These are phyloP conservation scores for Elysia crispata DNA, from an alignment of 2,888 invertebrate genomes.

Conservation along the genomic window DNA sequence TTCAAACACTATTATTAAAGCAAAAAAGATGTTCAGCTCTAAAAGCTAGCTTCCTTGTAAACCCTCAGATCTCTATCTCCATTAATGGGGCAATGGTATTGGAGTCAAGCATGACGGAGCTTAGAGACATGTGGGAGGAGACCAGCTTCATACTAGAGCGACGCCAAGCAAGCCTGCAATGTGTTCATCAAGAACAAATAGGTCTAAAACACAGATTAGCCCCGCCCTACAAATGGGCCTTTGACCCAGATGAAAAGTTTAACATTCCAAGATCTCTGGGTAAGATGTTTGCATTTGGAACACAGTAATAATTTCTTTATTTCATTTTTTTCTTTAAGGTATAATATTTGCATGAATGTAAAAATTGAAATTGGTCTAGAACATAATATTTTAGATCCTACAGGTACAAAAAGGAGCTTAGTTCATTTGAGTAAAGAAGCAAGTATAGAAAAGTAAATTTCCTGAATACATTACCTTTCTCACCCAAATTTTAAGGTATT, in stretches of 20 bases:
- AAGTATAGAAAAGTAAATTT: too few species aligned
- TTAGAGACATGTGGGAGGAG: slow-evolving; percentile 95
- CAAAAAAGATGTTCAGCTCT: too few species aligned
- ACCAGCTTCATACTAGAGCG: slow-evolving; percentile 94
- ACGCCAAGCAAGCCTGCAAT: slow-evolving; percentile 88
- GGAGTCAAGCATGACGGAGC: slow-evolving; percentile 80
- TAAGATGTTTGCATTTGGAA: background rate
- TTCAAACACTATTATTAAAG: background rate
- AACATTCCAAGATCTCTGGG: background rate
- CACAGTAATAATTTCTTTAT: background rate
- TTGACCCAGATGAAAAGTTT: slow-evolving; percentile 73
- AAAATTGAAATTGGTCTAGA: background rate
- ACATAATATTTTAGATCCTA: too few species aligned
- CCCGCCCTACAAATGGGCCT: slow-evolving; percentile 86
- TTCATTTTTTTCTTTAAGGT: background rate
- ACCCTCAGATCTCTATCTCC: slow-evolving; percentile 58
- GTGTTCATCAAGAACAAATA: slow-evolving; percentile 88
- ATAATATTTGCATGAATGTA: too few species aligned
- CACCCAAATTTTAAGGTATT: too few species aligned
- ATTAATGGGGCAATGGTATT: slow-evolving; percentile 61
- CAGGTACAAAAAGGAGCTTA: too few species aligned
- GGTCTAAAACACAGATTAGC: slow-evolving; percentile 84
- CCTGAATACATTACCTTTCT: too few species aligned
- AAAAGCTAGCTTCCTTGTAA: too few species aligned
- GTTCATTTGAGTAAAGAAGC: too few species aligned